Evolutionary conservation across 2,888 invertebrate genomes (phyloP).

Genomic region (Drosophila ustulata): DNA sequence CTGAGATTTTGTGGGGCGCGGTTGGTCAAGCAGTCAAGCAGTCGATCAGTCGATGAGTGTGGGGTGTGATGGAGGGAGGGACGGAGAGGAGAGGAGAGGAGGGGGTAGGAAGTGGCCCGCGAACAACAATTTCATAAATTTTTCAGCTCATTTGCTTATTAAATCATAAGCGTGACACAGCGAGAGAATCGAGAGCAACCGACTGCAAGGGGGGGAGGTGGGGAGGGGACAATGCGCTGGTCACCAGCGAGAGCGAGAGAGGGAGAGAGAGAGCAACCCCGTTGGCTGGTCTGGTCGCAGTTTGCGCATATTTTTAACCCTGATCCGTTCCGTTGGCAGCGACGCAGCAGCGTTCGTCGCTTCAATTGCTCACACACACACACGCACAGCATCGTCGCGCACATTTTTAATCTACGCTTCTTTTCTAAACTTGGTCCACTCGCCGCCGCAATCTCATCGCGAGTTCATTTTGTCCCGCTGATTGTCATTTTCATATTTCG

Average conservation of each 20-base stretch:
- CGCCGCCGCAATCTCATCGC: constrained; percentile 53
- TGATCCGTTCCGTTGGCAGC: constrained; percentile 52
- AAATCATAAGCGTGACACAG: constrained; percentile 79
- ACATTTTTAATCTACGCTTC: constrained; percentile 59
- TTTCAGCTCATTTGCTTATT: constrained; percentile 82
- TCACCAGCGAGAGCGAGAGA: constrained; percentile 24
- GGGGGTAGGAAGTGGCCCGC: constrained; percentile 19
- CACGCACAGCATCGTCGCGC: constrained; percentile 11
- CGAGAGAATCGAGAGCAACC: not conserved
- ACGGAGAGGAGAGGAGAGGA: not conserved
- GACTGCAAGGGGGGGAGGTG: not conserved
- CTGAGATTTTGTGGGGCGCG: constrained; percentile 66
- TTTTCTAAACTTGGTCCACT: constrained; percentile 79
- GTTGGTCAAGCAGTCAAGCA: constrained; percentile 47
- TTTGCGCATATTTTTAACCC: constrained; percentile 75
- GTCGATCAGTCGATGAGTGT: not conserved
- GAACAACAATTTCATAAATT: constrained; percentile 74
- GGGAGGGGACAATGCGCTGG: constrained; percentile 25
- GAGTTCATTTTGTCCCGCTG: constrained; percentile 53
- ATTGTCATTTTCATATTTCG: constrained; percentile 73
- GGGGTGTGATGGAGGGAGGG: not conserved
- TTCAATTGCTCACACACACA: constrained; percentile 50
- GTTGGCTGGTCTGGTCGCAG: constrained; percentile 47
- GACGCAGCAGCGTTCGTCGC: constrained; percentile 22
- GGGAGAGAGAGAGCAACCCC: constrained; percentile 48